Base-by-base conservation (phyloP, 2,888 invertebrate genomes). In the Liodrosophila aerea region DNA sequence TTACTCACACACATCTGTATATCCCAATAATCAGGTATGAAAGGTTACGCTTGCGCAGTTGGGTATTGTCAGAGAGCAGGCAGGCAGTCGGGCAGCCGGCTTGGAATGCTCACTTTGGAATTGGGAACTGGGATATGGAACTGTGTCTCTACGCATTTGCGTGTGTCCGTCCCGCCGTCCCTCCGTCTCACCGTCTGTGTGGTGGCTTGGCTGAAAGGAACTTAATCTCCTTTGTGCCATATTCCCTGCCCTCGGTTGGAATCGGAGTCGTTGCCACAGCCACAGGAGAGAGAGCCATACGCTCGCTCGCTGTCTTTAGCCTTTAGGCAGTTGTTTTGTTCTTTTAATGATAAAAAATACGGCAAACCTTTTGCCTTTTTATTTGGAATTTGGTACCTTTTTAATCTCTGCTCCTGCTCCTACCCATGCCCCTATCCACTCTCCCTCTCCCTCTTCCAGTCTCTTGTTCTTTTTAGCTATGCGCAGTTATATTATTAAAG, bases 181-280 rank as follows among this genome's bases (percentile, higher is more conserved):
- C 16, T 43, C 41, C 39, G 36, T 47, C 30, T 16, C 33, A 8
- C 37, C 11, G 27, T 36, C 13, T 12, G 8, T 43, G 37, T 56
- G 50, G 27, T 58, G 63, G 53, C 64, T 37, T 22, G 22, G 22
- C 49, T 39, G 53, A 64, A 74, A 83, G 83, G 78, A 82, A 83
- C 86, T 84, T 87, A 86, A 87, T 86, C 87, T 85, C 73, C 83
- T 83, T 83, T 83, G 85, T 85, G 76, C 81, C 64, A 83, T 64
- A 73, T 72, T 69, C 64, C 73, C 70, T 64, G 56, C 41, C 58
- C 51, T 60, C 46, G 45, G 45, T 34, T n/a, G 61, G 45, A 41
- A 29, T 34, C 45, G 40, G 9, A 22, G 45, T 54, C 18, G 7
- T n/a, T n/a, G n/a, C n/a, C n/a, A n/a, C n/a, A n/a, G n/a, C n/a